Percentiles rank a stretch among this genome's conserved stretches.
phyloP scores from a whole-genome alignment of 2,113 vertebrate genomes.

The Rhinogobius similis region DNA sequence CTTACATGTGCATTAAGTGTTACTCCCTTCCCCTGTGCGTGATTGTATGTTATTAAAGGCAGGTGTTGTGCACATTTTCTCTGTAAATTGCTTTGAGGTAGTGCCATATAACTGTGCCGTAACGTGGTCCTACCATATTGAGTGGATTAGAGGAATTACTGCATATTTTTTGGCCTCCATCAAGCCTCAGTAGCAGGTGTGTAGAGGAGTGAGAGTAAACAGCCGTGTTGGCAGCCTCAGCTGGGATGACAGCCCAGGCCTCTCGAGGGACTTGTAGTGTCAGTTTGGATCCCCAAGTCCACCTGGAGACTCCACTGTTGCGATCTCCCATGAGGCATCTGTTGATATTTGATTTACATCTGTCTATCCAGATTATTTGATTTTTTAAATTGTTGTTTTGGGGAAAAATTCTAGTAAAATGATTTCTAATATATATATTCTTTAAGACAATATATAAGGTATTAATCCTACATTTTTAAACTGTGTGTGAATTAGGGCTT shows the following conservation, averaged over 20 bases:
- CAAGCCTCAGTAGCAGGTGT: constrained; percentile 76
- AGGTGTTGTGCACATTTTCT: constrained; percentile 69
- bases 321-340: constrained; percentile 41
- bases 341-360: constrained; percentile 60
- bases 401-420: neutral
- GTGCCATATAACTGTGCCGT: constrained; percentile 49
- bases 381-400: neutral
- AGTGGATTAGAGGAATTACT: constrained; percentile 76
- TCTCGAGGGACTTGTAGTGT: constrained; percentile 71
- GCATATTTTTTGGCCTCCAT: constrained; percentile 56
- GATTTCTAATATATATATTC: neutral
- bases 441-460: neutral
- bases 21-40: constrained; percentile 26
- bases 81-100: constrained; percentile 60
- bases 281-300: constrained; percentile 63
- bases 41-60: constrained; percentile 63
- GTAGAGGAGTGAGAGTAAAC: constrained; percentile 69
- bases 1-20: constrained; percentile 23
- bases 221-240: constrained; percentile 71
- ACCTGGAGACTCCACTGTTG: constrained; percentile 68
- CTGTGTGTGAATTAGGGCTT: too few relatives aligned
- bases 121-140: constrained; percentile 73
- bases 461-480: too few relatives aligned
- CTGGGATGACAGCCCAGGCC: constrained; percentile 72
- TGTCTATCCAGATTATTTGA: constrained; percentile 39